These are phyloP conservation scores for Parauchenoglanis punctatus DNA, from an alignment of 2,797 vertebrate species.

Conservation along the genomic window DNA sequence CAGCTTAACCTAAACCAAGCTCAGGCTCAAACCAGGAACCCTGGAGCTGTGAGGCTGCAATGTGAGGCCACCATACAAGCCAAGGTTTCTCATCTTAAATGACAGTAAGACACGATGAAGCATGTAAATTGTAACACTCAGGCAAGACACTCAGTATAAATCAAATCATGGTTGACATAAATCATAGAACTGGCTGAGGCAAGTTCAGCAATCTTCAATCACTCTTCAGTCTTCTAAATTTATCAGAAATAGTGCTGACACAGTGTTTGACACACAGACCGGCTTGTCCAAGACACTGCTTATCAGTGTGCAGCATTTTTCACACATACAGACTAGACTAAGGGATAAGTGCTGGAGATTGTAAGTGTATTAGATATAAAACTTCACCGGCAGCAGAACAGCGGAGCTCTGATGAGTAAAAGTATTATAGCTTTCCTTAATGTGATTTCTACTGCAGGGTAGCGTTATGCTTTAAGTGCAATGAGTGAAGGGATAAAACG, in stretches of 20 bases:
- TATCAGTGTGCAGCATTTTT: conserved; percentile 2
- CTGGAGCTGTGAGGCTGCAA: neutral
- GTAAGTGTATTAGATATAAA: neutral
- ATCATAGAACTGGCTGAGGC: neutral
- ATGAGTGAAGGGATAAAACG: neutral
- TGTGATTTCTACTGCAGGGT: conserved; percentile 24
- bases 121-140: neutral
- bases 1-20: neutral
- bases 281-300: neutral
- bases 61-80: neutral
- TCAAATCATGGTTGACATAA: neutral
- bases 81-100: neutral
- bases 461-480: neutral
- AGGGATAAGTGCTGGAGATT: neutral
- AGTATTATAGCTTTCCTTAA: conserved; percentile 10
- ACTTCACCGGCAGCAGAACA: neutral
- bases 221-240: neutral
- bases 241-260: neutral
- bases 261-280: neutral
- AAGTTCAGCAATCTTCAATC: neutral
- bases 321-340: neutral
- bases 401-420: conserved; percentile 4
- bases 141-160: neutral
- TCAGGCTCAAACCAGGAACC: neutral
- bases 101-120: neutral